Conservation (phyloP, 2,113 vertebrate genomes). For the Thalassarche chlororhynchos region DNA sequence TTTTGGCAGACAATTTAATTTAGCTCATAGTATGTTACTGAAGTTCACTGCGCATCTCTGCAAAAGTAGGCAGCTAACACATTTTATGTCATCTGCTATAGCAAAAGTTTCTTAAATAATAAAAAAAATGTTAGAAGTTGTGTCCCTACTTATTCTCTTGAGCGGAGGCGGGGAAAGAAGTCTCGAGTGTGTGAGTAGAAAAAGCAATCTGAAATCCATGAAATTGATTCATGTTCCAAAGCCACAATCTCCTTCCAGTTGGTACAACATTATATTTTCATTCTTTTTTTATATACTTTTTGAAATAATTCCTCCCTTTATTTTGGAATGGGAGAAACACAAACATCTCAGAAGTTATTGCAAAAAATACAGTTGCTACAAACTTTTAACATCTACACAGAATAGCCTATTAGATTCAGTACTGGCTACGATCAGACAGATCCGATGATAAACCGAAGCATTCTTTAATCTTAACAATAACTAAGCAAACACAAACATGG, state of each 20-base stretch:
- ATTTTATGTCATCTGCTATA: slow-evolving; percentile 37
- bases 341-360: neutral
- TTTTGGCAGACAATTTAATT: slow-evolving; percentile 36
- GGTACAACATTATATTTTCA: neutral
- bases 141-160: slow-evolving; percentile 12
- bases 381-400: neutral
- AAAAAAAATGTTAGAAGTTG: neutral
- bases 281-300: neutral
- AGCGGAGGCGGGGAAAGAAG: neutral
- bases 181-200: neutral
- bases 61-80: slow-evolving; percentile 3
- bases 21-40: neutral
- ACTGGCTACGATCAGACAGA: neutral
- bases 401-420: neutral
- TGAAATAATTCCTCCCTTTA: neutral
- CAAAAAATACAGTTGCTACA: neutral
- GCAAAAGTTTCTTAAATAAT: slow-evolving; percentile 37
- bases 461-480: neutral
- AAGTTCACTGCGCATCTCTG: neutral
- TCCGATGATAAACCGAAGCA: neutral
- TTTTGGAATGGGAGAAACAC: neutral
- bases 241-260: neutral
- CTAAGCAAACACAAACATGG: neutral
- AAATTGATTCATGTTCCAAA: neutral
- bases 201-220: neutral